Base-by-base conservation (phyloP, 1,140 invertebrate species). In the Lepidurus packardi region DNA sequence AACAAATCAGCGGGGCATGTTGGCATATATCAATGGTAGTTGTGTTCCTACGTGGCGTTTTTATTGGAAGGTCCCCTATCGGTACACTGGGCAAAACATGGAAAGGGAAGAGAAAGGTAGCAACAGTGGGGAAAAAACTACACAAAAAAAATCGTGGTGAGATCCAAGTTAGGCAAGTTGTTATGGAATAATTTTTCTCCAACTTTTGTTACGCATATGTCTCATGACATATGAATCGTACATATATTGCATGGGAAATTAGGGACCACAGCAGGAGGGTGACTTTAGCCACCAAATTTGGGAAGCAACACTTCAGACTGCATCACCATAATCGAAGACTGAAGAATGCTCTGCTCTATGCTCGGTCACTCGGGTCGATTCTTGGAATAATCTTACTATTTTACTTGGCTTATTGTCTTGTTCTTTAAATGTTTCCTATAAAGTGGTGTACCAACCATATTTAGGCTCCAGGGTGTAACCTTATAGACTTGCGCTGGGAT, bases 191-290 rank as follows among this genome's bases (percentile, higher is more conserved):
- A 65, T 65, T 65, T 65, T 34, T 34, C 13, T 65, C 53, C 16
- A 16, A 21, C 13, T 65, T 65, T 65, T 65, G 53, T 65, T 65
- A 65, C 53, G 53, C 53, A 65, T 16, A 65, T 65, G 53, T 65
- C 53, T 65, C 53, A 65, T 65, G 53, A 65, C 53, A 65, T 21
- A 65, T 65, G 53, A 65, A 65, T 65, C 53, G 53, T 65, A 65
- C 21, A 65, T 65, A 65, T 65, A 65, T 65, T 65, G 53, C 53
- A 65, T 65, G 53, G 53, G 21, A 65, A 65, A 65, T 65, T 65
- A 65, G 53, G 13, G 13, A 11, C 53, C 53, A 65, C 53, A n/a
- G 21, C 53, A 65, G 53, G 53, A 34, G 45, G 53, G 53, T 65
- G 53, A 65, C 53, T 65, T 9, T n/a, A 65, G 53, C 53, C 6